phyloP scores from a whole-genome alignment of 1,140 invertebrate genomes.

The Hyles vespertilio region DNA sequence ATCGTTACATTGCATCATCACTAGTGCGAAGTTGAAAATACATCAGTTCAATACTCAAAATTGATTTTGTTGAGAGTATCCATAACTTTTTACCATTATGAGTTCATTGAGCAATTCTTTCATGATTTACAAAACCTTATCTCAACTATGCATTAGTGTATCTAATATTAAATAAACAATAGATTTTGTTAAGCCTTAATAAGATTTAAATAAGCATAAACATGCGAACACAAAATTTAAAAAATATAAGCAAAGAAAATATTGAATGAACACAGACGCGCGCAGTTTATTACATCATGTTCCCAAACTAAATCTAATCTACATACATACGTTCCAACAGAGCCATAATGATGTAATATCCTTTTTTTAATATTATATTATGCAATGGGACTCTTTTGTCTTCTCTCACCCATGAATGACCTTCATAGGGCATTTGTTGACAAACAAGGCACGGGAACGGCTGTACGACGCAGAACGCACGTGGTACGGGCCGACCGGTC shows the following conservation, averaged over 20 bases:
- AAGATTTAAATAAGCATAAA: too few species aligned
- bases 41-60: too few species aligned
- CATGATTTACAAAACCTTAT: too few species aligned
- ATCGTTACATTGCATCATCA: too few species aligned
- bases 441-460: constrained; percentile 66
- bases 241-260: constrained; percentile 2
- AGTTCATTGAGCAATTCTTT: too few species aligned
- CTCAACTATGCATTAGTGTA: too few species aligned
- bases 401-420: constrained; percentile 54
- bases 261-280: constrained; percentile 6
- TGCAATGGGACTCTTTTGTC: constrained; percentile 51
- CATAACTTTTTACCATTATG: too few species aligned
- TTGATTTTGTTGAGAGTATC: too few species aligned
- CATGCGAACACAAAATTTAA: too few species aligned
- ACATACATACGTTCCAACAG: background rate
- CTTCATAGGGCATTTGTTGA: constrained; percentile 72
- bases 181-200: too few species aligned
- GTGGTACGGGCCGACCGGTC: constrained; percentile 59
- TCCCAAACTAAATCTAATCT: background rate
- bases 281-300: constrained; percentile 6
- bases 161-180: too few species aligned
- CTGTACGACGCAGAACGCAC: constrained; percentile 60
- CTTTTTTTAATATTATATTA: constrained; percentile 18
- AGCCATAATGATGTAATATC: background rate
- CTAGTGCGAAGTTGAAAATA: too few species aligned